These are phyloP conservation scores for Trichogramma dendrolimi DNA, from an alignment of 2,888 invertebrate genomes.

Conservation along the genomic window DNA sequence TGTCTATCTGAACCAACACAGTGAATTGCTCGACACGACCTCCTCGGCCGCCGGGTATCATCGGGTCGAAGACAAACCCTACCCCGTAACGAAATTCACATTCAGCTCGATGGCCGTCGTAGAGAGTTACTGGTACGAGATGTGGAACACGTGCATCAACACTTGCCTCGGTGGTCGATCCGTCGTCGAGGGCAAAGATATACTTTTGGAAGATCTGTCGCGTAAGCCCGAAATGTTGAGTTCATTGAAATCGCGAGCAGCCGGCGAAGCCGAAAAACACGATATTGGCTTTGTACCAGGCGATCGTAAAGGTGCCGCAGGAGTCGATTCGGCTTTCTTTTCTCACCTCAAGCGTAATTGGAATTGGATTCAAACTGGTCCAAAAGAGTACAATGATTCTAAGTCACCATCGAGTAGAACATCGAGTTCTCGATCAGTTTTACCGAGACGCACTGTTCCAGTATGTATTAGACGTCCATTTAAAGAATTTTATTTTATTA, in stretches of 20 bases:
- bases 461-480: too few relatives aligned
- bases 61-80: constrained; percentile 58
- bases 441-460: too few relatives aligned
- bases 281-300: constrained; percentile 67
- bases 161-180: constrained; percentile 60
- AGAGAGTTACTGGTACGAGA: constrained; percentile 65
- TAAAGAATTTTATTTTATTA: too few relatives aligned
- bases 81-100: constrained; percentile 56
- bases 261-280: constrained; percentile 51
- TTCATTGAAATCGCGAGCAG: constrained; percentile 49
- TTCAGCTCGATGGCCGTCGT: constrained; percentile 58
- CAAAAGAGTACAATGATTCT: too few relatives aligned
- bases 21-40: constrained; percentile 64
- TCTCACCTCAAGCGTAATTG: constrained; percentile 64
- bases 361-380: constrained; percentile 52
- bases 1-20: constrained; percentile 64
- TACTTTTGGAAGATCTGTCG: constrained; percentile 53
- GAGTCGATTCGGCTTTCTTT: constrained; percentile 68
- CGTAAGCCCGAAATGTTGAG: constrained; percentile 55
- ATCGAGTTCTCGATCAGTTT: too few relatives aligned
- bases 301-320: constrained; percentile 68
- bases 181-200: constrained; percentile 50
- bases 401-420: too few relatives aligned
- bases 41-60: constrained; percentile 62
- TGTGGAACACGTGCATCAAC: constrained; percentile 65